Evolutionary conservation across 2,797 vertebrate genomes (phyloP).

Genomic region (Parauchenoglanis punctatus): DNA sequence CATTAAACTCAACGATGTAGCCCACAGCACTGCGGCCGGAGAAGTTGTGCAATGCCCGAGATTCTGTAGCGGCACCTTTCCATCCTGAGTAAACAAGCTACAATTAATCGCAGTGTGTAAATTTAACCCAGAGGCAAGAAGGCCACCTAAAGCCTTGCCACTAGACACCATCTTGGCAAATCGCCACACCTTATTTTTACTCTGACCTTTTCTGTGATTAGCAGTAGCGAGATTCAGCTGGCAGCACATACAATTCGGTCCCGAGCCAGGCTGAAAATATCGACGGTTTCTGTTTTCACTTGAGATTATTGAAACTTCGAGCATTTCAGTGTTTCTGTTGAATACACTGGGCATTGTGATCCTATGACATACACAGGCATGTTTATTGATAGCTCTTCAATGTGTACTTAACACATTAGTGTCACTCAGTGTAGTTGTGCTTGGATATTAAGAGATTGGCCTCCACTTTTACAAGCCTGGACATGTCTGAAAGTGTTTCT

Average conservation of each 20-base stretch:
- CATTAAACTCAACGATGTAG: constrained; percentile 54
- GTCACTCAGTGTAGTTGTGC: constrained; percentile 32
- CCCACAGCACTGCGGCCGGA: constrained; percentile 32
- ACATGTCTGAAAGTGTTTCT: constrained; percentile 39
- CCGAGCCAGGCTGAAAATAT: constrained; percentile 34
- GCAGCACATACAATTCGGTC: constrained; percentile 30
- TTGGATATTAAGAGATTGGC: constrained; percentile 23
- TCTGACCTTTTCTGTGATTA: constrained; percentile 54
- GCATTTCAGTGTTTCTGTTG: constrained; percentile 20
- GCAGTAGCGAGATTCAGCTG: constrained; percentile 19
- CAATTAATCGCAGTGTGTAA: constrained; percentile 56
- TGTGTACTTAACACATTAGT: constrained; percentile 43
- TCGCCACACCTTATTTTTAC: constrained; percentile 59
- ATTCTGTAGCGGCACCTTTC: constrained; percentile 46
- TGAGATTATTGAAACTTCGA: constrained; percentile 16
- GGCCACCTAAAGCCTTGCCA: constrained; percentile 56
- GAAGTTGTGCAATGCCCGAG: constrained; percentile 44
- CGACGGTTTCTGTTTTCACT: constrained; percentile 31
- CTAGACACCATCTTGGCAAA: constrained; percentile 57
- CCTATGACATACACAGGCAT: constrained; percentile 16
- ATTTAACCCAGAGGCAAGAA: constrained; percentile 55
- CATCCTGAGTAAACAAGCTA: constrained; percentile 54
- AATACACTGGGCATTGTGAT: constrained; percentile 25
- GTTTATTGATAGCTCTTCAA: constrained; percentile 36
- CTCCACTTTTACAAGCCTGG: constrained; percentile 30